These are phyloP conservation scores for Danio choprae DNA, from an alignment of 2,797 vertebrate genomes.

Conservation along the genomic window DNA sequence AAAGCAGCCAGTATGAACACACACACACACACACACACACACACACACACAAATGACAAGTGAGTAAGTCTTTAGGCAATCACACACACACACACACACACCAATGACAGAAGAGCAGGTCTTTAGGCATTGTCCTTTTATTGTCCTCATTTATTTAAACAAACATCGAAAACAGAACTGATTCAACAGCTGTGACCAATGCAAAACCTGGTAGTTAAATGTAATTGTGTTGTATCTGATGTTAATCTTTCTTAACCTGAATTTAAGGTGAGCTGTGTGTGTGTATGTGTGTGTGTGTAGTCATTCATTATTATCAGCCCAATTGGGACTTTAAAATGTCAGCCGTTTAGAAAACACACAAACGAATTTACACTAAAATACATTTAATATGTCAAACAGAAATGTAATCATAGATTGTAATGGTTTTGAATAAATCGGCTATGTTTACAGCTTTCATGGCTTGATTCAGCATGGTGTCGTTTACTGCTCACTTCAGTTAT, in stretches of 20 bases:
- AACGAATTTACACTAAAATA: neutral
- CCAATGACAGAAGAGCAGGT: neutral
- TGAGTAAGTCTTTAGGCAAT: neutral
- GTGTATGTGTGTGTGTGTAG: neutral
- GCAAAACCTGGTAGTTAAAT: neutral
- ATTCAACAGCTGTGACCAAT: conserved; percentile 29
- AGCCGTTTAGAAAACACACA: neutral
- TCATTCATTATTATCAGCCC: neutral
- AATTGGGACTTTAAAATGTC: neutral
- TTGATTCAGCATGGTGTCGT: neutral
- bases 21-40: neutral
- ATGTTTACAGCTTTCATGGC: neutral
- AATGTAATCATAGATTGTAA: neutral
- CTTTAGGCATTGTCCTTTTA: neutral
- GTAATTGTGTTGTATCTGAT: neutral
- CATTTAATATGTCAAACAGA: neutral
- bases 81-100: neutral
- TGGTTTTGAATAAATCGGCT: neutral
- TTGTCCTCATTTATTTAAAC: conserved; percentile 16
- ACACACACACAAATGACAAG: neutral
- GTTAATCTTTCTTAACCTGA: neutral
- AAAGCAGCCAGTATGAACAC: neutral
- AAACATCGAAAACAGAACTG: neutral
- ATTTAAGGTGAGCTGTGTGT: neutral
- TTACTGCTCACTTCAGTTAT: neutral